phyloP scores from a whole-genome alignment of 1,140 invertebrate species.

The Tetragonula clypearis region DNA sequence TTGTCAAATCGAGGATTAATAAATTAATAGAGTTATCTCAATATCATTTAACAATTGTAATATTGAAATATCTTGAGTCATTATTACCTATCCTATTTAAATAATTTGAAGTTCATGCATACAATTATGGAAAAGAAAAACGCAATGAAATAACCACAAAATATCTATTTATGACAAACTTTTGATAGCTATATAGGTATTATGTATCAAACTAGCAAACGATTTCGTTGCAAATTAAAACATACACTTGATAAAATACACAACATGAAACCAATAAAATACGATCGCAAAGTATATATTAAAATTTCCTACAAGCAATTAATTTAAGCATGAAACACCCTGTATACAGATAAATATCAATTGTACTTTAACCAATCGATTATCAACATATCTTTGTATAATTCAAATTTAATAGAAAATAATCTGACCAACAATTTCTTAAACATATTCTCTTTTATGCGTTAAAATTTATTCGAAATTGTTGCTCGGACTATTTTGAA shows the following conservation, averaged over 20 bases:
- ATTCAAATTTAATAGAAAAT: not conserved
- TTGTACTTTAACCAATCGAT: not conserved
- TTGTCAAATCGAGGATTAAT: slow-evolving; percentile 12
- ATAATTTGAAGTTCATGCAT: not conserved
- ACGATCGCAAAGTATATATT: not conserved
- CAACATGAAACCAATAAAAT: not conserved
- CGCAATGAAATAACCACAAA: slow-evolving; percentile 1
- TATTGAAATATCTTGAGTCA: not conserved
- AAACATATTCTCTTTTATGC: not conserved
- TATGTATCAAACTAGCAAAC: not conserved
- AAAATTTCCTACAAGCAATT: not conserved
- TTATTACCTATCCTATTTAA: not conserved
- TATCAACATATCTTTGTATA: not conserved
- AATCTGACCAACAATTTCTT: slow-evolving; percentile 8
- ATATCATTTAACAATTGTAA: not conserved
- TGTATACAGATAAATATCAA: slow-evolving; percentile 8
- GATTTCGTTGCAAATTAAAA: not conserved
- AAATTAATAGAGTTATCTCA: not conserved
- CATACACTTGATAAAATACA: slow-evolving; percentile 1
- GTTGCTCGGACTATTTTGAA: not conserved
- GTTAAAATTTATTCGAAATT: slow-evolving; percentile 9
- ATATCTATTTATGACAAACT: slow-evolving; percentile 28
- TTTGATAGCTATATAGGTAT: slow-evolving; percentile 8
- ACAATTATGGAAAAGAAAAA: not conserved
- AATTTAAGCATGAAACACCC: slow-evolving; percentile 35